Evolutionary conservation across 2,113 vertebrate species (phyloP), one percentile per base, ranked within the genome.

Genomic region (Bubo scandiacus): DNA sequence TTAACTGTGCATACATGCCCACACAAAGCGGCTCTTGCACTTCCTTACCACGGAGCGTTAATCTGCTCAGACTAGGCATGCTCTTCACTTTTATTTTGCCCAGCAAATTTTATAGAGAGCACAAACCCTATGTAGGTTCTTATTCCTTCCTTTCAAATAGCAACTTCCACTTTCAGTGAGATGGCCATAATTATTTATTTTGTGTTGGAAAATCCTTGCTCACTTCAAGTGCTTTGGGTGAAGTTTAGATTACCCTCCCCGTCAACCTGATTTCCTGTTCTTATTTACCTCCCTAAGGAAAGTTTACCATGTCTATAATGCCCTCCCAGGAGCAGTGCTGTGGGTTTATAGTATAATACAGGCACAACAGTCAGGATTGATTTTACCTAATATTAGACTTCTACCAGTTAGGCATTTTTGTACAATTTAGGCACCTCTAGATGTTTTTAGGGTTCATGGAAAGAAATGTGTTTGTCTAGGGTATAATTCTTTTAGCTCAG

Each of bases 1-100:
- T 71, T 67, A 85, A 80, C 57, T 49, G 15, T 5, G 3, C 0
- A 0, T 40, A 70, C 3, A 5, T 45, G 72, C 68, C 86, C 79
- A 43, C 40, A 67, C 65, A 67, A 72, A 86, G 68, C 55, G 45
- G 51, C 63, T 86, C 72, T 65, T 87, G 27, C 40, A 51, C 65
- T 14, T 57, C 36, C 51, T 81, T 91, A 79, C 85, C 47, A 45
- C n/a, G 29, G 26, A 82, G 15, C 2, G 2, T 18, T 51, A 61
- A 30, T 91, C 55, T 67, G 32, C 68, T 81, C 66, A 21, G 29
- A 30, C 47, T 49, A 38, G 20, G 36, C 1, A 3, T 26, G 22
- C 30, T 75, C 27, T 84, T 67, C 26, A 19, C 36, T 55, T 34
- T 63, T 52, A 30, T 63, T 90, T 92, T 71, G 43, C 10, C 34